Evolutionary conservation across 2,113 vertebrate genomes (phyloP).

Genomic region (Probosciger aterrimus): DNA sequence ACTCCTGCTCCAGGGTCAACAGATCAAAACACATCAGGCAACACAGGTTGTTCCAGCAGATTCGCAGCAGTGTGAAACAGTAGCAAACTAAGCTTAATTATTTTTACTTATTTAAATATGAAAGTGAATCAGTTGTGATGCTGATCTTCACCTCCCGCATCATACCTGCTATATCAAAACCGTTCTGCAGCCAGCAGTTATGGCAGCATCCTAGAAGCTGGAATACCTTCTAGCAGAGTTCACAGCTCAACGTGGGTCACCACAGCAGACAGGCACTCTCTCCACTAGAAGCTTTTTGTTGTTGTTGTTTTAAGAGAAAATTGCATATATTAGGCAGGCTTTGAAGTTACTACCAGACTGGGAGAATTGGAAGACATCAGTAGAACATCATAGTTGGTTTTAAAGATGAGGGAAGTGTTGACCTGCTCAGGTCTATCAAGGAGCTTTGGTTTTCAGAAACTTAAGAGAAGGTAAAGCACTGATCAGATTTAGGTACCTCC

Average conservation of each 20-base stretch:
- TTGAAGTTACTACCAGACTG: constrained; percentile 15
- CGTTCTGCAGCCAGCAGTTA: background rate
- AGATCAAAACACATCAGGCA: background rate
- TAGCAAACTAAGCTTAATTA: background rate
- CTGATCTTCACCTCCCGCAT: background rate
- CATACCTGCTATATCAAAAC: background rate
- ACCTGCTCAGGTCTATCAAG: background rate
- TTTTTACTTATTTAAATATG: background rate
- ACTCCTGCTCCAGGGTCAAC: background rate
- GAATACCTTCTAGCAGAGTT: background rate
- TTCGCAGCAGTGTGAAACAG: accelerated
- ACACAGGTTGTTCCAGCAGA: background rate
- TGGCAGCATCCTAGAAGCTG: background rate
- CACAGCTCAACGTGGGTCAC: background rate
- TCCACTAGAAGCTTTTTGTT: background rate
- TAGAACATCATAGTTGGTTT: background rate
- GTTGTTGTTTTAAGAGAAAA: constrained; percentile 20
- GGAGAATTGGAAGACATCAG: background rate
- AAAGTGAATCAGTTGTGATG: background rate
- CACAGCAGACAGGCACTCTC: background rate
- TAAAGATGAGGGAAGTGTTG: background rate
- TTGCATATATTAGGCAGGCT: constrained; percentile 37
- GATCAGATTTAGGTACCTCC: background rate
- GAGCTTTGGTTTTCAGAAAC: constrained; percentile 3
- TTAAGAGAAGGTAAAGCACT: background rate